Evolutionary conservation across 2,113 vertebrate species (phyloP).

Genomic region (Alaudala cheleensis): DNA sequence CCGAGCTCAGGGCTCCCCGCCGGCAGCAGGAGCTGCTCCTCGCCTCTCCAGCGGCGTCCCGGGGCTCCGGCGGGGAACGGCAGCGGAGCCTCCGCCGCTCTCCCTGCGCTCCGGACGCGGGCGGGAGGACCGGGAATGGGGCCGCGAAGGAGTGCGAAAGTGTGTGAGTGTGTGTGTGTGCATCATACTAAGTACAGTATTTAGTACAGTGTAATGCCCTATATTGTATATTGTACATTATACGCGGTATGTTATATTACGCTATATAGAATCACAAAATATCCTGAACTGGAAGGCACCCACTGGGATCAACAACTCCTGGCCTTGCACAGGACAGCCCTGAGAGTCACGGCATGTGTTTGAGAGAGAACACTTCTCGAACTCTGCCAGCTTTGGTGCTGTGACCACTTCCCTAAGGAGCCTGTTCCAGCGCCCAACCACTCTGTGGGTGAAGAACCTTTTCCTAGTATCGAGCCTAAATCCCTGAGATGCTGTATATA

Average conservation of each 20-base stretch:
- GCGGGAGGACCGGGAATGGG: neutral
- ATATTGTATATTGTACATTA: neutral
- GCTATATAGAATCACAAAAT: neutral
- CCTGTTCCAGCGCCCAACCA: neutral
- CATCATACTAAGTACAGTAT: too few relatives aligned
- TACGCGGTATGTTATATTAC: neutral
- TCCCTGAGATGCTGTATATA: rapidly evolving
- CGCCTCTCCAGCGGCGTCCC: neutral
- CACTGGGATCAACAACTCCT: neutral
- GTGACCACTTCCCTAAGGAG: neutral
- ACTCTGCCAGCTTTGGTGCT: neutral
- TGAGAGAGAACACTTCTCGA: neutral
- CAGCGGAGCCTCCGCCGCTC: too few relatives aligned
- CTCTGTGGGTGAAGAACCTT: neutral
- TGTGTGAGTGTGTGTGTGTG: too few relatives aligned
- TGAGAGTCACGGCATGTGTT: neutral
- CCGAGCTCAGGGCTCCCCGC: rapidly evolving
- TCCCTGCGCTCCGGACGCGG: neutral
- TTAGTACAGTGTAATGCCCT: neutral
- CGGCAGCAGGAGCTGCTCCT: neutral
- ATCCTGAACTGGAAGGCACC: neutral
- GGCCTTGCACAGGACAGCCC: neutral
- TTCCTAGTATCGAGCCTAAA: neutral
- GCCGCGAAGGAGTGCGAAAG: neutral
- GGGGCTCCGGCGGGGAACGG: neutral